Evolutionary conservation across 2,888 invertebrate species (phyloP).

Genomic region (Zaprionus bogoriensis): DNA sequence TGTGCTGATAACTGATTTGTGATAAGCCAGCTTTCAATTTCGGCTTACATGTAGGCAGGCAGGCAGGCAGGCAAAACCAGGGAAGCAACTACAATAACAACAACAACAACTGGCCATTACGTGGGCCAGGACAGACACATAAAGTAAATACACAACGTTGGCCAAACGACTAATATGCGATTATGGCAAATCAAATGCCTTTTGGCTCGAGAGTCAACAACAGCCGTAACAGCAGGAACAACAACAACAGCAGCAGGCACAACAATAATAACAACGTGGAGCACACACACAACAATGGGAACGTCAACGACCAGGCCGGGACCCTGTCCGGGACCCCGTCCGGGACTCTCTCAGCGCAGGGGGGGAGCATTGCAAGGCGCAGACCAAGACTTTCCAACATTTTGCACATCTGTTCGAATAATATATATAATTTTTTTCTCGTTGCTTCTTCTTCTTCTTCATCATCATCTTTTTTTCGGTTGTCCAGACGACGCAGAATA

Average conservation of each 20-base stretch:
- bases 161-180: constrained; percentile 75
- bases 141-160: constrained; percentile 67
- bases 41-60: constrained; percentile 31
- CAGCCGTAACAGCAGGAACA: constrained; percentile 25
- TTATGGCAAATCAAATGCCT: constrained; percentile 74
- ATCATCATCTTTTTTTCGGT: constrained; percentile 31
- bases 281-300: constrained; percentile 30
- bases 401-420: constrained; percentile 74
- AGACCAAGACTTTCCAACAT: constrained; percentile 59
- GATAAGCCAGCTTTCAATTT: constrained; percentile 71
- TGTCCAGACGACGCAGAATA: constrained; percentile 55
- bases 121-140: constrained; percentile 58
- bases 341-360: too few species aligned
- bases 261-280: constrained; percentile 1
- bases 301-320: constrained; percentile 40
- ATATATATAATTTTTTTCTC: constrained; percentile 45
- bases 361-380: constrained; percentile 37
- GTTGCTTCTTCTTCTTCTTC: constrained; percentile 10
- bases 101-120: constrained; percentile 15
- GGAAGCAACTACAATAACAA: constrained; percentile 1
- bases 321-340: constrained; percentile 2
- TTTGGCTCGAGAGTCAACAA: constrained; percentile 62
- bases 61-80: background rate
- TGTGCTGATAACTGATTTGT: constrained; percentile 66
- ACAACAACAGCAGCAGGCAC: constrained; percentile 11